Conservation (phyloP, 2,888 invertebrate species). For the Phlogophora meticulosa region DNA sequence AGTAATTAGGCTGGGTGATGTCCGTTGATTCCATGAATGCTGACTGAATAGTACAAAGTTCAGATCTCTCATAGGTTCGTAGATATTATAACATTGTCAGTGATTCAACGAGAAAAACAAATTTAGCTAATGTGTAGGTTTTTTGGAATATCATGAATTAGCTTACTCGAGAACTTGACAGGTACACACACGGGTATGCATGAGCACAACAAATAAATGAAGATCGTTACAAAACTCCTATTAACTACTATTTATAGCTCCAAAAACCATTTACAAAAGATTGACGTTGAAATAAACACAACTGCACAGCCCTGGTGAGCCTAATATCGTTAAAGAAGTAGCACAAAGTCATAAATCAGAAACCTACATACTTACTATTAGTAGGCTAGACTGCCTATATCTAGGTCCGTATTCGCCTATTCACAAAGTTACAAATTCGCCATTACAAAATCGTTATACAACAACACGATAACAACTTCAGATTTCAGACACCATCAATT, state of each 20-base stretch:
- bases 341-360: slow-evolving; percentile 52
- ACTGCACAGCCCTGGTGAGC: background rate
- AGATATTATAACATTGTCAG: no score
- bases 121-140: background rate
- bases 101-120: no score
- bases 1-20: background rate
- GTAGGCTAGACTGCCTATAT: slow-evolving; percentile 25
- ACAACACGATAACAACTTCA: slow-evolving; percentile 40
- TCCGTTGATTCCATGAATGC: no score
- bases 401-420: slow-evolving; percentile 13
- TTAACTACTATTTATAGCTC: no score
- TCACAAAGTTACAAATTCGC: slow-evolving; percentile 25
- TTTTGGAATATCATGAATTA: background rate
- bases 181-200: no score
- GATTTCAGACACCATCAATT: slow-evolving; percentile 52
- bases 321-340: slow-evolving; percentile 32
- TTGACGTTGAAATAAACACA: slow-evolving; percentile 11
- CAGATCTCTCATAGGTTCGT: no score
- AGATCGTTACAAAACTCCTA: background rate
- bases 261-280: background rate
- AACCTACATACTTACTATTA: slow-evolving; percentile 51
- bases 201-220: background rate
- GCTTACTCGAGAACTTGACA: background rate
- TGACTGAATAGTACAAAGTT: no score
- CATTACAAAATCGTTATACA: slow-evolving; percentile 52